phyloP scores from a whole-genome alignment of 2,888 invertebrate genomes.

The Drosophila koepferae region DNA sequence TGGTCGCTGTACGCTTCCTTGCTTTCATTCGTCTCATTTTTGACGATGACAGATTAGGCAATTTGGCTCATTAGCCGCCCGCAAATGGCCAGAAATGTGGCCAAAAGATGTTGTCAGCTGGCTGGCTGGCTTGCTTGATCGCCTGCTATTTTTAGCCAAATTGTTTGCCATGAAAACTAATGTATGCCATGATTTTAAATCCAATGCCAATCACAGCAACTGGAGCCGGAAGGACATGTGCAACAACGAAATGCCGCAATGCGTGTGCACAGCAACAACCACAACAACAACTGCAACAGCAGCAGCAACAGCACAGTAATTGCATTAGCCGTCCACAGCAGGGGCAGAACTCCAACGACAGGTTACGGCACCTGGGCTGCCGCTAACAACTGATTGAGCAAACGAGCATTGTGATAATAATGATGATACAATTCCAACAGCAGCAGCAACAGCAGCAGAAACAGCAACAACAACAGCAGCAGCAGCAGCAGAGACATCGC shows the following conservation, averaged over 20 bases:
- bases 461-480: slow-evolving; percentile 56
- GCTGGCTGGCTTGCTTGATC: background rate
- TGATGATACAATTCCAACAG: slow-evolving; percentile 57
- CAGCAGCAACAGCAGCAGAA: slow-evolving; percentile 50
- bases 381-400: slow-evolving; percentile 45
- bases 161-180: slow-evolving; percentile 46
- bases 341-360: slow-evolving; percentile 29
- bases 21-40: background rate
- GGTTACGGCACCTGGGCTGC: slow-evolving; percentile 22
- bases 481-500: slow-evolving; percentile 45
- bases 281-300: background rate
- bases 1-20: slow-evolving; percentile 10
- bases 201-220: slow-evolving; percentile 31
- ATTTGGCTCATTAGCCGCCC: slow-evolving; percentile 38
- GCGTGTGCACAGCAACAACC: slow-evolving; percentile 22
- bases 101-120: slow-evolving; percentile 14
- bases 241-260: slow-evolving; percentile 45
- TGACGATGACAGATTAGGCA: slow-evolving; percentile 71
- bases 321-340: slow-evolving; percentile 31
- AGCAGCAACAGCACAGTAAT: slow-evolving; percentile 4
- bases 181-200: slow-evolving; percentile 47
- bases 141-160: slow-evolving; percentile 47
- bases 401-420: slow-evolving; percentile 32
- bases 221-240: slow-evolving; percentile 55
- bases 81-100: slow-evolving; percentile 13